phyloP scores from a whole-genome alignment of 1,140 invertebrate species.

The Oreohelix idahoensis region DNA sequence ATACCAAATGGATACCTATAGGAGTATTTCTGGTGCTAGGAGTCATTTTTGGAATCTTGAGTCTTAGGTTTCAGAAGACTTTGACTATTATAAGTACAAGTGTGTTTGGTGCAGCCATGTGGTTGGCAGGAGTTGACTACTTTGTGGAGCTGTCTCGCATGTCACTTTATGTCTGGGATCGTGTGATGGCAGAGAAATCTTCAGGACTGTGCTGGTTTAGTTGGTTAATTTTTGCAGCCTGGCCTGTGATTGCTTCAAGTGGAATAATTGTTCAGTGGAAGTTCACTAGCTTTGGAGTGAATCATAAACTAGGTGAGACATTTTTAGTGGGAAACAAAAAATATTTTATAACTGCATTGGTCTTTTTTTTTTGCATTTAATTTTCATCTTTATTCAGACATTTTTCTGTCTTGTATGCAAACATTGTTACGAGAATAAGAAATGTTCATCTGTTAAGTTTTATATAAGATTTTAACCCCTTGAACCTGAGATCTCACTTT shows the following conservation, averaged over 20 bases:
- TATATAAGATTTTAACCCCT: too few species aligned
- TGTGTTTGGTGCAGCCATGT: conserved; percentile 83
- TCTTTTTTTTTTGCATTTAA: too few species aligned
- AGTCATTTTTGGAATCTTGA: conserved; percentile 81
- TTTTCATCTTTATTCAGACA: too few species aligned
- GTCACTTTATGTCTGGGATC: conserved; percentile 81
- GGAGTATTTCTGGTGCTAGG: conserved; percentile 80
- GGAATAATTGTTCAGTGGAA: conserved; percentile 81
- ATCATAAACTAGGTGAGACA: conserved; percentile 75
- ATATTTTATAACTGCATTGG: too few species aligned
- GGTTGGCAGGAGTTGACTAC: conserved; percentile 83
- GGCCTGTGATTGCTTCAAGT: conserved; percentile 81
- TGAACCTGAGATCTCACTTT: too few species aligned
- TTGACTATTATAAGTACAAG: conserved; percentile 84
- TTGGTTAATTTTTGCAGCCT: conserved; percentile 82
- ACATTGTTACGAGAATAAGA: too few species aligned
- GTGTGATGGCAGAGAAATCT: conserved; percentile 71
- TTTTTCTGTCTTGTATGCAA: too few species aligned
- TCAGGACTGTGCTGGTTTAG: conserved; percentile 82
- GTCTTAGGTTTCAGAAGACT: conserved; percentile 83
- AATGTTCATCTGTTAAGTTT: too few species aligned
- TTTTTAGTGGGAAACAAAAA: not conserved
- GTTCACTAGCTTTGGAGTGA: conserved; percentile 81
- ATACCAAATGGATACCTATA: conserved; percentile 80
- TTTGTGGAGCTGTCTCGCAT: conserved; percentile 83